Conservation (phyloP, 2,113 vertebrate species). For the Antigone vipio region DNA sequence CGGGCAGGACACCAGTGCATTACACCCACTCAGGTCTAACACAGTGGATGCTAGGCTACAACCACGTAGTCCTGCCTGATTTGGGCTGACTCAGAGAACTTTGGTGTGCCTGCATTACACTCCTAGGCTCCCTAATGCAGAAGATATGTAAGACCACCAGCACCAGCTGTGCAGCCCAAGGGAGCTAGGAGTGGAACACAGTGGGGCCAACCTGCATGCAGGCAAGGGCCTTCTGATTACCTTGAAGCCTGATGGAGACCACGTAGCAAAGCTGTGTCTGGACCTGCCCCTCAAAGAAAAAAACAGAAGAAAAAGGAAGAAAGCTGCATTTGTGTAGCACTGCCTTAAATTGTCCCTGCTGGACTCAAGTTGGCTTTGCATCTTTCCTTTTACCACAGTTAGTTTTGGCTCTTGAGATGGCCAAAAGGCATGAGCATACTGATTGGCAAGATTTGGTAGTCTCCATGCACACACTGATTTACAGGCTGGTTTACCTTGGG, state of each 20-base stretch:
- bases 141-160: not conserved
- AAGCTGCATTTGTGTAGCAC: not conserved
- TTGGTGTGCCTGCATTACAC: rapidly evolving
- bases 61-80: not conserved
- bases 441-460: not conserved
- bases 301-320: not conserved
- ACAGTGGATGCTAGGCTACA: rapidly evolving
- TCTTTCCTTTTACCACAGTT: not conserved
- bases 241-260: not conserved
- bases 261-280: not conserved
- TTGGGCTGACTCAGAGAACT: not conserved
- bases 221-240: not conserved
- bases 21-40: not conserved
- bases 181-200: not conserved
- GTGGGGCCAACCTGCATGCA: rapidly evolving
- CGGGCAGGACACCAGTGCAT: not conserved
- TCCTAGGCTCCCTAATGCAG: not conserved
- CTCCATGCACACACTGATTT: not conserved
- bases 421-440: not conserved
- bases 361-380: not conserved
- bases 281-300: not conserved
- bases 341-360: not conserved
- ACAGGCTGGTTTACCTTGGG: not conserved
- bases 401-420: not conserved
- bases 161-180: not conserved